These are phyloP conservation scores for Danio rerio DNA, from an alignment of 2,113 vertebrate genomes.

Conservation along the genomic window DNA sequence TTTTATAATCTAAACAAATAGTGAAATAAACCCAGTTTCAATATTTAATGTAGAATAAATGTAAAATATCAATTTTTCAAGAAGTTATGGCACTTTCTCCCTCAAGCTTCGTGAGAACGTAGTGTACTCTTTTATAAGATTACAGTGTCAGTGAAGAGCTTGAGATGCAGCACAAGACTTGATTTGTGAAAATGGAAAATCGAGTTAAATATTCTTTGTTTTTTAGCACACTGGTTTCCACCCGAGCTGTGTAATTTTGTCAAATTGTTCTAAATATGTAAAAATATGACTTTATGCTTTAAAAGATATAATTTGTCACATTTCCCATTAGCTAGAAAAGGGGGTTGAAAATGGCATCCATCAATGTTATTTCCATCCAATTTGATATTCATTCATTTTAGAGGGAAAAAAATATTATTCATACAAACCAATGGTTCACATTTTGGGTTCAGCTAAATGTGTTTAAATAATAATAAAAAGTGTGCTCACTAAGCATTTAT, in stretches of 20 bases:
- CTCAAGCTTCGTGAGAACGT: too few species aligned
- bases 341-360: neutral
- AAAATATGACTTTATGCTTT: neutral
- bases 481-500: too few species aligned
- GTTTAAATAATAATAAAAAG: too few species aligned
- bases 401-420: neutral
- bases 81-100: neutral
- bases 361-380: neutral
- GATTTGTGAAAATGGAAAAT: neutral
- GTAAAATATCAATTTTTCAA: neutral
- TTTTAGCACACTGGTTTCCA: neutral
- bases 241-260: neutral
- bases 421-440: too few species aligned
- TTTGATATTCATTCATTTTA: neutral
- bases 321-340: neutral
- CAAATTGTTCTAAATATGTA: neutral
- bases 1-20: neutral
- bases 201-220: neutral
- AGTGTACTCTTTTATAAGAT: neutral
- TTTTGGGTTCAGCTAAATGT: too few species aligned
- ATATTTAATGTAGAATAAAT: neutral
- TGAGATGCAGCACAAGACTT: neutral
- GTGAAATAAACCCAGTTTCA: neutral
- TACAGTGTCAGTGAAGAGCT: neutral
- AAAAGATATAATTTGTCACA: neutral